phyloP scores from a whole-genome alignment of 2,797 vertebrate genomes.

The Salarias fasciatus region DNA sequence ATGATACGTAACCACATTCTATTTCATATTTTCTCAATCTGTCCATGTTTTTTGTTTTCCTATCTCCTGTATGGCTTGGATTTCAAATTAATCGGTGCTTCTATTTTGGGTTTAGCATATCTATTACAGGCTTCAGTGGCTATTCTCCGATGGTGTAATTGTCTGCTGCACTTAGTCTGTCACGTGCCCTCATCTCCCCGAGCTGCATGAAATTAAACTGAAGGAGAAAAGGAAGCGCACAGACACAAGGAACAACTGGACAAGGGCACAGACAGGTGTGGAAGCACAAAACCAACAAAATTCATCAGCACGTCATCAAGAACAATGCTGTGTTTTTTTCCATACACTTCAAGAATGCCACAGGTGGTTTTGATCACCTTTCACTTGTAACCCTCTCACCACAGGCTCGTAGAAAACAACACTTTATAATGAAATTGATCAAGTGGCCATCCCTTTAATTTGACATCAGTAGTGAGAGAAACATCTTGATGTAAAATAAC shows the following conservation, averaged over 20 bases:
- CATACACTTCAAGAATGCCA: neutral
- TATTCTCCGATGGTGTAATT: conserved; percentile 20
- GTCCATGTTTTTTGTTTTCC: conserved; percentile 1
- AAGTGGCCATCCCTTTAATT: no score
- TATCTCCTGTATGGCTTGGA: conserved; percentile 2
- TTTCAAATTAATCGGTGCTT: conserved; percentile 19
- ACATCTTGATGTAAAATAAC: no score
- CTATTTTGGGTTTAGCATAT: conserved; percentile 18
- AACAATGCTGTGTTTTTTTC: neutral
- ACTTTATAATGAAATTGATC: no score
- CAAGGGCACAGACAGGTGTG: conserved; percentile 1
- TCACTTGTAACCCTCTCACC: no score
- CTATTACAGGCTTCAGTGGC: conserved; percentile 19
- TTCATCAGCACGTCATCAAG: conserved; percentile 16
- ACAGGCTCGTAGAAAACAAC: no score
- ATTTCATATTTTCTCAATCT: neutral
- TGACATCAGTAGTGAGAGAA: no score
- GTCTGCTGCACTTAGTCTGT: conserved; percentile 14
- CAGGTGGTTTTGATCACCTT: neutral
- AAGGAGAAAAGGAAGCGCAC: conserved; percentile 2
- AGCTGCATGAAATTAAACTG: conserved; percentile 27
- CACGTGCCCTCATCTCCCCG: conserved; percentile 14
- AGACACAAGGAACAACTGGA: conserved; percentile 9
- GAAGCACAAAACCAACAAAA: neutral
- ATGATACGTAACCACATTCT: no score